Evolutionary conservation across 1,140 invertebrate genomes (phyloP), one percentile per base, ranked within the genome.

Genomic region (Psilanteris sp.): DNA sequence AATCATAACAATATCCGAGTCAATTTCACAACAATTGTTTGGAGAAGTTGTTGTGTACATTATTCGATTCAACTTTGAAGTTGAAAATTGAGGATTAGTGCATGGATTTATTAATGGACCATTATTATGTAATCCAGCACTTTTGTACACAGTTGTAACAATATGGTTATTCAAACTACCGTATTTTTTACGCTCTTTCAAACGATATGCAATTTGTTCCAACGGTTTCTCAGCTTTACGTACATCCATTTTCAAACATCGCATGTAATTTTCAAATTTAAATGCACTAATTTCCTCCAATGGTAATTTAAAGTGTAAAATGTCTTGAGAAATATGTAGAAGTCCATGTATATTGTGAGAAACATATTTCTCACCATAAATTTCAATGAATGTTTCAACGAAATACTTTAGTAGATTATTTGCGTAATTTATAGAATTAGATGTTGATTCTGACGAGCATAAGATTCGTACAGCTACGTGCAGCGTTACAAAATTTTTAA

Each of bases 191-290:
- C 20, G 8, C 50, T 55, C 11, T 9, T 22, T 14, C n/a, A n/a
- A n/a, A n/a, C n/a, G n/a, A n/a, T n/a, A n/a, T n/a, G n/a, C n/a
- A n/a, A 55, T 55, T 39, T 55, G 50, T 14, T 37, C 5, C 1
- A 55, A 9, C 1, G 50, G 32, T 34, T 55, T 55, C 22, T 55
- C 50, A 7, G 50, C 34, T 39, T 55, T 55, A 4, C 50, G 4
- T 11, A 55, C 18, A 16, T 10, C 13, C 4, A 14, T n/a, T 24
- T 55, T 55, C 9, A 55, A 5, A 18, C 10, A 13, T 27, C 36
- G 15, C 36, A 55, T 55, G 34, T 10, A 24, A 29, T 55, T 55
- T 18, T 55, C 50, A 29, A 39, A 55, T n/a, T 39, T 39, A 18
- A 55, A 55, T 22, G 36, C 50, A 11, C 50, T 55, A 9, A 39